A percentile compares a stretch with the other conserved stretches of the same genome.
Conservation (phyloP, 1,140 invertebrate genomes). For the Panagrolaimus sp. region DNA sequence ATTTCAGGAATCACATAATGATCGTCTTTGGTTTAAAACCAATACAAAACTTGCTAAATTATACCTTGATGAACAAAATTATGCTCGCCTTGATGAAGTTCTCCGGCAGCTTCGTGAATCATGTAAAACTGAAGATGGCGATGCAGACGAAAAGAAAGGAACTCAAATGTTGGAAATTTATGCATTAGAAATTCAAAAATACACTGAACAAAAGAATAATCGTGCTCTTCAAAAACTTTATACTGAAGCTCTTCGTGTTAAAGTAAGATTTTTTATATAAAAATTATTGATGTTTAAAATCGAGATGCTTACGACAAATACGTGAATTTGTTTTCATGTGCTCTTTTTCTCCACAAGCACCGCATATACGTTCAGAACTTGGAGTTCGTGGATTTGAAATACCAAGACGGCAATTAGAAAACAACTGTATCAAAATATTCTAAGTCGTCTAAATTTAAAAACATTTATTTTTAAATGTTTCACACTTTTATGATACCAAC, state of each 20-base stretch:
- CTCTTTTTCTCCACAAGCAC: too few relatives aligned
- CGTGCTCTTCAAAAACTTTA: slow-evolving; percentile 95
- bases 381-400: too few relatives aligned
- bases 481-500: too few relatives aligned
- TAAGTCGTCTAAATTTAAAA: too few relatives aligned
- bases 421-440: too few relatives aligned
- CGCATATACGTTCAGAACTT: too few relatives aligned
- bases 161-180: slow-evolving; percentile 97
- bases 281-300: too few relatives aligned
- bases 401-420: too few relatives aligned
- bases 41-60: slow-evolving; percentile 97
- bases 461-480: too few relatives aligned
- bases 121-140: slow-evolving; percentile 95
- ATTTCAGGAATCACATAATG: slow-evolving; percentile 84
- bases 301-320: too few relatives aligned
- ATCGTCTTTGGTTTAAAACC: slow-evolving; percentile 98
- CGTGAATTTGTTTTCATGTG: too few relatives aligned
- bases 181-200: slow-evolving; percentile 99
- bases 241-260: slow-evolving; percentile 95
- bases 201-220: slow-evolving; percentile 98
- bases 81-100: slow-evolving; percentile 87
- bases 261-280: too few relatives aligned
- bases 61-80: slow-evolving; percentile 93
- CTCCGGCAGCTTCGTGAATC: slow-evolving; percentile 93
- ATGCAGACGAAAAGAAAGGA: slow-evolving; percentile 91